A percentile compares a stretch with the other conserved stretches of the same genome.
Evolutionary conservation across 2,797 vertebrate genomes (phyloP).

Genomic region (Pterois miles): DNA sequence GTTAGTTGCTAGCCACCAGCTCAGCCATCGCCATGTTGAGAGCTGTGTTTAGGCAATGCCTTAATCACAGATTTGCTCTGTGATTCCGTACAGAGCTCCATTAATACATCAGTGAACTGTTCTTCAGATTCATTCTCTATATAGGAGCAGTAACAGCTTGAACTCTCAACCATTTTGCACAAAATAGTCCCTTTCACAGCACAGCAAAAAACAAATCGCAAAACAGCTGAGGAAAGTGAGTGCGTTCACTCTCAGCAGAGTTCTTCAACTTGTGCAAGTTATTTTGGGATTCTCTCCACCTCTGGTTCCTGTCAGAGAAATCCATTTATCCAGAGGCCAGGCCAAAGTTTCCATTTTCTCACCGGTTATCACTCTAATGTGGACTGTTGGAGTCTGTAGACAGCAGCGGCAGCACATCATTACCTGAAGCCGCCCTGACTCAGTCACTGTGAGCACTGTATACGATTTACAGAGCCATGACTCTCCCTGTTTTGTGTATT

Average conservation of each 20-base stretch:
- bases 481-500: neutral
- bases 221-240: neutral
- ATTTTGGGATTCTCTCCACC: conserved; percentile 57
- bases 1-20: too few species aligned
- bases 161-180: neutral
- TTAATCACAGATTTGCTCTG: too few species aligned
- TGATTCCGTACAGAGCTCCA: neutral
- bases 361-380: conserved; percentile 31
- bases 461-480: neutral
- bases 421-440: conserved; percentile 24
- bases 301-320: conserved; percentile 64
- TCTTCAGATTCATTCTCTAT: neutral
- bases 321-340: conserved; percentile 42
- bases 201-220: too few species aligned
- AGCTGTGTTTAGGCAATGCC: too few species aligned
- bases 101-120: neutral
- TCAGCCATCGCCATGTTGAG: too few species aligned
- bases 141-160: neutral
- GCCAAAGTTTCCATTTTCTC: conserved; percentile 59
- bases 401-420: conserved; percentile 14
- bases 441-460: neutral
- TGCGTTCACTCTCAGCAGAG: conserved; percentile 13
- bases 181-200: neutral
- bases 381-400: conserved; percentile 9
- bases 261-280: conserved; percentile 34